Base-by-base conservation (phyloP, 2,888 invertebrate genomes). In the Palloptera scutellata region DNA sequence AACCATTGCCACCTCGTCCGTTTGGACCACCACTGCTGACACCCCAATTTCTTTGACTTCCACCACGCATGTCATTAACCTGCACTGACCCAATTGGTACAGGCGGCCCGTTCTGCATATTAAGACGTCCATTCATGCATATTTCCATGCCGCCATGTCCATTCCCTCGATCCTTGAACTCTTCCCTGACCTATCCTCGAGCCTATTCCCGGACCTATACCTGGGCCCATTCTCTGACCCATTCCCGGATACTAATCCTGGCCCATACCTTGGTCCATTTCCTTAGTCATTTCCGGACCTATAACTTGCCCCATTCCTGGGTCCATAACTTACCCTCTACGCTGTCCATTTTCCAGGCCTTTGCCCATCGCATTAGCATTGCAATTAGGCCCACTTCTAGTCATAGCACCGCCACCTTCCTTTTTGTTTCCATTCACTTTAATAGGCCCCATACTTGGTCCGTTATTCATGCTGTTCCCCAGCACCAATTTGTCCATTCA, bases 101-200 rank as follows among this genome's bases (percentile, higher is more conserved):
- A n/a, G 12, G 43, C 15, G 13, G 59, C 15, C 60, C 54, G 13
- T 30, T 54, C 5, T 15, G 17, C 62, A 62, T 54, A 20, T 41
- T 41, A 13, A 51, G 61, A 19, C 52, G 58, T 1, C 66, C 61
- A n/a, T 58, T 61, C 12, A 57, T 61, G 11, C 51, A 60, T 55
- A 51, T 53, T n/a, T 10, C 62, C 57, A 53, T 61, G 1, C 55
- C 65, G 13, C 54, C 57, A 6, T 62, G 57, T n/a, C 66, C 61
- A 11, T 1, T 12, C 20, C 54, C 54, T 19, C 17, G 54, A 10
- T 15, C 51, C 15, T 48, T 48, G 51, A n/a, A 2, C 15, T 8
- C 1, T 13, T 4, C 51, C 51, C 51, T 60, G 12, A 9, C 59
- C 43, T 41, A 43, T 42, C 1, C 52, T 40, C 15, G 5, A n/a